Evolutionary conservation across 2,888 invertebrate species (phyloP), one percentile per base, ranked within the genome.

Genomic region (Salpingus planirostris): DNA sequence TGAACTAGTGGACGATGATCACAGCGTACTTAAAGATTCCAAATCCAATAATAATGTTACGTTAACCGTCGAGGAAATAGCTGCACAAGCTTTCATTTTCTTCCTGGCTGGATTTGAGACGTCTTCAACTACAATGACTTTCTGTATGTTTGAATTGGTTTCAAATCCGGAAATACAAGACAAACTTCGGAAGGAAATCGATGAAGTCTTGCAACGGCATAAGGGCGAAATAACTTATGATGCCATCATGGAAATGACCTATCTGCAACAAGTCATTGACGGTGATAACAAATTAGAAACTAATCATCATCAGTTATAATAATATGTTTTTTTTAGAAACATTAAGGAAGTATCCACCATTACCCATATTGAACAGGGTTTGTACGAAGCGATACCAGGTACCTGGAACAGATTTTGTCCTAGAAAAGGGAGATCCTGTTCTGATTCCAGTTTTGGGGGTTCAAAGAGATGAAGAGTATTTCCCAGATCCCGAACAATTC

Each of bases 401-500:
- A 8, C 47, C 47, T 3, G 41, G 40, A 11, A 36, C 40, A 4
- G 30, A 46, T 29, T 10, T 41, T 6, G 22, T 32, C 3, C 29
- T 52, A 11, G 42, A 47, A 32, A 44, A 56, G 29, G 62, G 59
- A 2, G 49, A 42, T 2, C 32, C 37, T 2, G 46, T 61, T 0
- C 22, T 43, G 2, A 45, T 63, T 12, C 56, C 60, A 1, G 36
- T 54, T 1, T 26, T 42, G 10, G 51, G 50, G 3, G 11, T 64
- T 5, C 63, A 63, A 24, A 43, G 47, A 10, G 57, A 59, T 36
- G 44, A 46, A 5, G 43, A 54, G 11, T 50, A 50, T 44, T 63
- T 46, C 31, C 53, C 57, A 2, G 50, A 62, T 25, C 61, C 62
- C 0, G 43, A 52, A 8, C 46, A 47, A 36, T 64, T 63, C 36